A percentile compares a stretch with the other conserved stretches of the same genome.
phyloP scores from a whole-genome alignment of 2,797 vertebrate species.

The Gephyroberyx darwinii region DNA sequence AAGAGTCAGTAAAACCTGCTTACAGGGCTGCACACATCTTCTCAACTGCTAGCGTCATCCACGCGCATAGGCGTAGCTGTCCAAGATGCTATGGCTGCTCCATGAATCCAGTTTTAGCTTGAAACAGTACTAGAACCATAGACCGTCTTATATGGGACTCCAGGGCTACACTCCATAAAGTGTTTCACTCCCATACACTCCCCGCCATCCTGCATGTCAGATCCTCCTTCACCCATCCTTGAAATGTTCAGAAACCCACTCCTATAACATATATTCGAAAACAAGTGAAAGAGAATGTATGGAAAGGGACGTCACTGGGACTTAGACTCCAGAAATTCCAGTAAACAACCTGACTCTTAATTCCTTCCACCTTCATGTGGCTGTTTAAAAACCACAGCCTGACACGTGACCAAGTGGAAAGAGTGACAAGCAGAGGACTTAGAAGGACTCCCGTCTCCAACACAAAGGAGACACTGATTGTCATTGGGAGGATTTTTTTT shows the following conservation, averaged over 20 bases:
- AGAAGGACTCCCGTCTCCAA: constrained; percentile 27
- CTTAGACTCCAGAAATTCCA: constrained; percentile 8
- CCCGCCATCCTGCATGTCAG: not conserved
- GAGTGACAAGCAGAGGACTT: constrained; percentile 45
- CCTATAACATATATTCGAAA: not conserved
- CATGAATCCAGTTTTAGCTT: constrained; percentile 59
- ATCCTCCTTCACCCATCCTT: not conserved
- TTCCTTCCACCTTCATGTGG: constrained; percentile 41
- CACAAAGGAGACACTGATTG: constrained; percentile 31
- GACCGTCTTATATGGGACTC: constrained; percentile 23
- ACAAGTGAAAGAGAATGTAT: constrained; percentile 5
- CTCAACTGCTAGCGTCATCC: constrained; percentile 65
- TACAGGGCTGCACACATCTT: constrained; percentile 65
- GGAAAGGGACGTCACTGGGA: not conserved
- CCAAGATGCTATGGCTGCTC: constrained; percentile 44
- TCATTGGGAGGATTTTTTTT: constrained; percentile 41
- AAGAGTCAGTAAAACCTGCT: constrained; percentile 71
- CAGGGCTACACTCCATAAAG: constrained; percentile 6
- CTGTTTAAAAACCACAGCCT: constrained; percentile 38
- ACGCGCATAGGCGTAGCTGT: constrained; percentile 64
- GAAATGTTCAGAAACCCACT: not conserved
- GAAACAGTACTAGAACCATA: constrained; percentile 37
- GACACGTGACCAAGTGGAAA: constrained; percentile 56
- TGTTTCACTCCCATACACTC: constrained; percentile 8
- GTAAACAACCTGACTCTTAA: constrained; percentile 12